Conservation (phyloP, 37 sponge, comb jelly and placozoan species). For the Tethya wilhelma region DNA sequence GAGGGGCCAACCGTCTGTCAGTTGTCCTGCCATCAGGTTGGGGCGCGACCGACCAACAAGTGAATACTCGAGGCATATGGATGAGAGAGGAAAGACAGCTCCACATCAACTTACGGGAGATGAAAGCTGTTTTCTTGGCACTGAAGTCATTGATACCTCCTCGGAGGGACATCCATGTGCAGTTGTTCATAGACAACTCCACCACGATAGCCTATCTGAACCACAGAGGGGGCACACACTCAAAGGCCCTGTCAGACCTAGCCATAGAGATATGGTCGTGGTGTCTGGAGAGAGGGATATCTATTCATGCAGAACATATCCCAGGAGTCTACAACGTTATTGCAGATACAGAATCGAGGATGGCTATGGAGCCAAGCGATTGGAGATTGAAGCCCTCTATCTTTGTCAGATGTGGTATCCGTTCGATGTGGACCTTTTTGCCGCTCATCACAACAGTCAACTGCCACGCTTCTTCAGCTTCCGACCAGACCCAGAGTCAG, state of each 20-base stretch:
- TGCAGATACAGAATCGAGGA: slow-evolving; percentile 35
- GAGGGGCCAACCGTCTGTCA: slow-evolving; percentile 9
- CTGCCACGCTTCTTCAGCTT: slow-evolving; percentile 33
- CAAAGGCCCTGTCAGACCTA: slow-evolving; percentile 2
- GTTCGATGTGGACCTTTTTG: slow-evolving; percentile 41
- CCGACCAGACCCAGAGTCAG: slow-evolving; percentile 18
- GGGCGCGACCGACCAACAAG: slow-evolving; percentile 19
- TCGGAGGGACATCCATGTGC: slow-evolving; percentile 9
- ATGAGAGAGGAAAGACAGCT: not conserved
- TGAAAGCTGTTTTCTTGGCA: slow-evolving; percentile 40
- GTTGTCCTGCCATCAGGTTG: slow-evolving; percentile 27
- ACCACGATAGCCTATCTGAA: slow-evolving; percentile 33
- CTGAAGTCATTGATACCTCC: slow-evolving; percentile 1
- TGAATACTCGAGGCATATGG: slow-evolving; percentile 24
- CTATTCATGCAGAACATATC: no score
- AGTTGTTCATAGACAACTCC: slow-evolving; percentile 26
- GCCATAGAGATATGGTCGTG: slow-evolving; percentile 40
- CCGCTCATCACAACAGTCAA: slow-evolving; percentile 16
- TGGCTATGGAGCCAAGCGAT: no score
- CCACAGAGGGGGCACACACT: no score
- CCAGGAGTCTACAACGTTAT: slow-evolving; percentile 15
- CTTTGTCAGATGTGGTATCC: slow-evolving; percentile 1
- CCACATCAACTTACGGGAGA: slow-evolving; percentile 22
- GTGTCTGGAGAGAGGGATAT: slow-evolving; percentile 31
- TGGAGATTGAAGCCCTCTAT: slow-evolving; percentile 18